Evolutionary conservation across 1,140 invertebrate species (phyloP).

Genomic region (Nebria ingens): DNA sequence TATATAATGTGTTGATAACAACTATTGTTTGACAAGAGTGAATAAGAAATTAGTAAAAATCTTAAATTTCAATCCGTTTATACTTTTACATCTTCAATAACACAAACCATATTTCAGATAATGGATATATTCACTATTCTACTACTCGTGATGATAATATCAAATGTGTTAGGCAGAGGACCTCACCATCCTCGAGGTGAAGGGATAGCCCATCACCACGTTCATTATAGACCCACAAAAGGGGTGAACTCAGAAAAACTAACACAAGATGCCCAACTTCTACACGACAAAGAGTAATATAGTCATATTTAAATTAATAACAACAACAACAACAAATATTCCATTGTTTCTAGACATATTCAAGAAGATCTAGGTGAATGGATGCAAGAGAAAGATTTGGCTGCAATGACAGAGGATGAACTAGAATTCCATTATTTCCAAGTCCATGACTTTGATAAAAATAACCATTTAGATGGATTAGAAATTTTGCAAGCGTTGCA

Average conservation of each 20-base stretch:
- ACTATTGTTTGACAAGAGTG: too few relatives aligned
- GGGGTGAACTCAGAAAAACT: slow-evolving; percentile 38
- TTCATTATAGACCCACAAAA: slow-evolving; percentile 41
- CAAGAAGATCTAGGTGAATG: slow-evolving; percentile 59
- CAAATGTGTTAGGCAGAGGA: slow-evolving; percentile 39
- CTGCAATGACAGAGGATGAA: slow-evolving; percentile 60
- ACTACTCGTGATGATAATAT: slow-evolving; percentile 2
- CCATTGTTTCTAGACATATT: slow-evolving; percentile 35
- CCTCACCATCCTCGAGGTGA: slow-evolving; percentile 61
- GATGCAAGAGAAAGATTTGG: slow-evolving; percentile 42
- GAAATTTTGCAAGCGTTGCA: slow-evolving; percentile 62
- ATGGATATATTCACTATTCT: not conserved
- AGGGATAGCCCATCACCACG: slow-evolving; percentile 44
- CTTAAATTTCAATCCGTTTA: too few relatives aligned
- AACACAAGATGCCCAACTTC: slow-evolving; percentile 50
- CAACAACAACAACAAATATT: too few relatives aligned
- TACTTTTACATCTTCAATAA: too few relatives aligned
- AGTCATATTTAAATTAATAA: slow-evolving; percentile 7
- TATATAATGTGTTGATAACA: too few relatives aligned
- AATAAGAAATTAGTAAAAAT: too few relatives aligned
- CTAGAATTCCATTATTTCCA: slow-evolving; percentile 57
- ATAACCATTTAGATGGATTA: slow-evolving; percentile 67
- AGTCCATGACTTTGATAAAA: slow-evolving; percentile 70
- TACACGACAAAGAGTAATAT: slow-evolving; percentile 56
- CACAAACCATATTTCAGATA: too few relatives aligned